Conservation (phyloP, 2,797 vertebrate species). For the Petrocephalus schoutedeni region DNA sequence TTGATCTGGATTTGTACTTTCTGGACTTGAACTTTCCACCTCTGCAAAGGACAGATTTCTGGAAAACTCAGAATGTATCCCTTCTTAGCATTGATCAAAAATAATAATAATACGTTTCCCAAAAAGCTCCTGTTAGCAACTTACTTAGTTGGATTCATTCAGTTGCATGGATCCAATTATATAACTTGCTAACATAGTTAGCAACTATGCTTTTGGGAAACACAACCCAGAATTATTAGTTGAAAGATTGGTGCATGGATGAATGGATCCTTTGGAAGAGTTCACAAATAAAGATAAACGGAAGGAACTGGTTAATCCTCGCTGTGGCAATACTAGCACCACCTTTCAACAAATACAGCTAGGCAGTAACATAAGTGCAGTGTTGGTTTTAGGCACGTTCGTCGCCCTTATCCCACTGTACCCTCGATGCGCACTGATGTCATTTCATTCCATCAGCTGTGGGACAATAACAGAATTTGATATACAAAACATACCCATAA, state of each 20-base stretch:
- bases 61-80: not conserved
- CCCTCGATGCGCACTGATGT: not conserved
- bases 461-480: not conserved
- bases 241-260: not conserved
- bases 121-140: no score
- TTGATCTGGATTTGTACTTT: no score
- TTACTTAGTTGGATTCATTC: no score
- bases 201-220: no score
- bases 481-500: not conserved
- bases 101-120: not conserved
- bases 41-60: not conserved
- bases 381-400: not conserved
- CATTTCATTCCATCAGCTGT: not conserved
- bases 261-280: not conserved
- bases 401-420: not conserved
- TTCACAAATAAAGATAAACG: not conserved
- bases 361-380: not conserved
- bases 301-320: not conserved
- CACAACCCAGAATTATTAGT: not conserved
- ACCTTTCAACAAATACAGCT: not conserved
- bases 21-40: no score
- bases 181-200: no score
- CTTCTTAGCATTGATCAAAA: not conserved
- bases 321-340: not conserved
- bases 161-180: no score